phyloP scores from a whole-genome alignment of 1,140 invertebrate species.

The Drosophila hydei region DNA sequence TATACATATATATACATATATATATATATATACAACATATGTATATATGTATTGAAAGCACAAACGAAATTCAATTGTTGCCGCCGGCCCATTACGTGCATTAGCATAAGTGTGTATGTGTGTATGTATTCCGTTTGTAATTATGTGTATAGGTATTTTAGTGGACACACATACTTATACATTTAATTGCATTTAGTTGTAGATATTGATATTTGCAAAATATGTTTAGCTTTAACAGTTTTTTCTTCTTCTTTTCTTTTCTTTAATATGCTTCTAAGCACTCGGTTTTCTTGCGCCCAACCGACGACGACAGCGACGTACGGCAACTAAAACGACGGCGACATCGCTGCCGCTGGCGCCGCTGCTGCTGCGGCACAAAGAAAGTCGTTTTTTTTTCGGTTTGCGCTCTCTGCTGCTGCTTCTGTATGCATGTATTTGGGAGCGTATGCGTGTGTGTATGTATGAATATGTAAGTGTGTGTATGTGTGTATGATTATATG shows the following conservation, averaged over 20 bases:
- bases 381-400: slow-evolving; percentile 59
- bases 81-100: slow-evolving; percentile 28
- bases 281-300: slow-evolving; percentile 74
- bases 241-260: slow-evolving; percentile 36
- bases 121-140: slow-evolving; percentile 41
- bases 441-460: slow-evolving; percentile 28
- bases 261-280: slow-evolving; percentile 30
- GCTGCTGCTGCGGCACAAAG: slow-evolving; percentile 58
- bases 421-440: slow-evolving; percentile 35
- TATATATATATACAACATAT: slow-evolving; percentile 13
- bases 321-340: slow-evolving; percentile 71
- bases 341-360: slow-evolving; percentile 43
- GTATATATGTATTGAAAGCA: slow-evolving; percentile 54
- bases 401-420: slow-evolving; percentile 51
- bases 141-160: slow-evolving; percentile 47
- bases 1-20: slow-evolving; percentile 42
- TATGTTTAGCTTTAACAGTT: slow-evolving; percentile 42
- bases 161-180: slow-evolving; percentile 33
- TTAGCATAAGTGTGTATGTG: slow-evolving; percentile 8
- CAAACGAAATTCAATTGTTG: slow-evolving; percentile 73
- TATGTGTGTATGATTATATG: slow-evolving; percentile 25
- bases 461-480: slow-evolving; percentile 27
- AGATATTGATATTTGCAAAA: slow-evolving; percentile 36
- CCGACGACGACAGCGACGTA: slow-evolving; percentile 78
- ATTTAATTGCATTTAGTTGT: slow-evolving; percentile 63